Base-by-base conservation (phyloP, 2,113 vertebrate species). In the Notothenia rossii region DNA sequence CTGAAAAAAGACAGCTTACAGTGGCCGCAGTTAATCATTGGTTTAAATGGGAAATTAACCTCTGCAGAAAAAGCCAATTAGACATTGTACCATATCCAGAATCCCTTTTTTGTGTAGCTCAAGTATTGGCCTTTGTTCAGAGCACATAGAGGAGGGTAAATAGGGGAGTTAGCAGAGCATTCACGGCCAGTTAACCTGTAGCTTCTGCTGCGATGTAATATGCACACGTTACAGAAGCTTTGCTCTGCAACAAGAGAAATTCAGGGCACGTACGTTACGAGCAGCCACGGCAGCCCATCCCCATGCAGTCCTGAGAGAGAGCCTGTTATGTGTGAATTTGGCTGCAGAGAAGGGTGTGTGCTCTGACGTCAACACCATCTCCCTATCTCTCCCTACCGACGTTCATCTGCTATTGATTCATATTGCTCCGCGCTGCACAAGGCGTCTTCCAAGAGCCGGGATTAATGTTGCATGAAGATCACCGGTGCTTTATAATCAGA, bases 281-380 rank as follows among this genome's bases (percentile, higher is more conserved):
- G 88, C 72, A 88, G 81, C 85, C 77, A 79, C 85, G 80, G 86
- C 87, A 86, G 91, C 91, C 92, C 93, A 91, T 91, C 91, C 93
- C 91, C 83, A 77, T 72, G 88, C 90, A 46, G 79, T 75, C 82
- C 87, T 70, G 64, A 77, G 86, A 87, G 86, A 74, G 82, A 85
- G 86, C 68, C 79, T 75, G 91, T 88, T 86, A 82, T 79, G 67
- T 69, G 75, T 82, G 88, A 83, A 72, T 91, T 83, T 70, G 89
- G 91, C 91, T 91, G 90, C 90, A 85, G 89, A 84, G 86, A 90
- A 82, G 91, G 92, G 92, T 88, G 91, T 93, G 91, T 81, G 89
- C 87, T 82, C 77, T 93, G 92, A 93, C 93, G 91, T 94, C 91
- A 92, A 84, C 81, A 73, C 84, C 78, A 36, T 87, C 82, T 76